A percentile compares a stretch with the other conserved stretches of the same genome.
These are phyloP conservation scores for Buathra laborator DNA, from an alignment of 2,888 invertebrate species.

Conservation along the genomic window DNA sequence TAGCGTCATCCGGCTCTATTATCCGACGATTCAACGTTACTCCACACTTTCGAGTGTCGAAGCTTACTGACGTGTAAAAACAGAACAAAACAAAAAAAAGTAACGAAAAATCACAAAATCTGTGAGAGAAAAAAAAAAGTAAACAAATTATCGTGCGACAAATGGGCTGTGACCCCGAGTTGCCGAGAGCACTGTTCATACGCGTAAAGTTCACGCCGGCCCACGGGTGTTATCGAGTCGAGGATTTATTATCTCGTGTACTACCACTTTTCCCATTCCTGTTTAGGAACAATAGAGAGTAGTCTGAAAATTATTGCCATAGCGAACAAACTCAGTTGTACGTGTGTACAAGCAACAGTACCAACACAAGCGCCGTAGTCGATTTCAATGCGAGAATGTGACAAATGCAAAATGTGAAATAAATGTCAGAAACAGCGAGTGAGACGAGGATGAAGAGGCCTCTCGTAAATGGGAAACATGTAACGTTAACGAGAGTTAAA, in stretches of 20 bases:
- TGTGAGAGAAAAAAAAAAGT: constrained; percentile 26
- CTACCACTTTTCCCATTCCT: constrained; percentile 45
- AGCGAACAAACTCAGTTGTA: constrained; percentile 24
- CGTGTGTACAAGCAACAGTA: not conserved
- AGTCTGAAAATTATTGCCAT: constrained; percentile 49
- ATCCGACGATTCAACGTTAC: constrained; percentile 69
- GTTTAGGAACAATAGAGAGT: constrained; percentile 56
- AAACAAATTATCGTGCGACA: constrained; percentile 18
- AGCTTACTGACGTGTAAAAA: constrained; percentile 12
- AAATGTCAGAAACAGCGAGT: constrained; percentile 58
- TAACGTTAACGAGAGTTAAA: constrained; percentile 63
- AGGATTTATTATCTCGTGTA: constrained; percentile 56
- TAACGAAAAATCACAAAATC: not conserved
- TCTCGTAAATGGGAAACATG: constrained; percentile 58
- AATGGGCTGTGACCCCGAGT: constrained; percentile 13
- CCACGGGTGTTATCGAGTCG: constrained; percentile 48
- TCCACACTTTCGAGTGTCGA: constrained; percentile 69
- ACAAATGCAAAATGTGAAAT: constrained; percentile 63
- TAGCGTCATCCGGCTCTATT: constrained; percentile 82
- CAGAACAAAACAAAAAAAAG: not conserved
- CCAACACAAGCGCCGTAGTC: not conserved
- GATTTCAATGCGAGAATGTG: constrained; percentile 55
- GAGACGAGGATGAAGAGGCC: constrained; percentile 29
- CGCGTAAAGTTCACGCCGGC: constrained; percentile 29
- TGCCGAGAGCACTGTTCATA: not conserved